phyloP scores from a whole-genome alignment of 2,888 invertebrate genomes.

The Tridacna crocea region DNA sequence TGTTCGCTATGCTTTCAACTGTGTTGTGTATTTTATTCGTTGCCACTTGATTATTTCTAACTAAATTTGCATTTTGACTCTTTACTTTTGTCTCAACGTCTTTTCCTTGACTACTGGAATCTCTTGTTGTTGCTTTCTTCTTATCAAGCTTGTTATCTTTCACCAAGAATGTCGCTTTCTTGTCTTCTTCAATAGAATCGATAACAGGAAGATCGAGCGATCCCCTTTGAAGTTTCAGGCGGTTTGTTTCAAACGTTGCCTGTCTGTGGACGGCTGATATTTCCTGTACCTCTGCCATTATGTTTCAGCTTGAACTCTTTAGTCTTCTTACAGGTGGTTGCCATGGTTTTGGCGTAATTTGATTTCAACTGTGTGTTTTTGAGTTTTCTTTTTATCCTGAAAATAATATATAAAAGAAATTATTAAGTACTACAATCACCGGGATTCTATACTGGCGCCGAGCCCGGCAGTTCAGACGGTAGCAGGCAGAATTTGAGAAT shows the following conservation, averaged over 20 bases:
- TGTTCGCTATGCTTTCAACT: neutral
- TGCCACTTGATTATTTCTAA: too few species aligned
- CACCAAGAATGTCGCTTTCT: neutral
- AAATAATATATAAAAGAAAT: neutral
- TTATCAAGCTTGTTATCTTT: neutral
- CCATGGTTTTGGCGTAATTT: constrained; percentile 1
- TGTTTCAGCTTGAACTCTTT: neutral
- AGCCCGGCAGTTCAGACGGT: neutral
- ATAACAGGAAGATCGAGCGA: constrained; percentile 52
- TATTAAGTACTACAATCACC: neutral
- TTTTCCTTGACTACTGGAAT: neutral
- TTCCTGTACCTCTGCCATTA: constrained; percentile 2
- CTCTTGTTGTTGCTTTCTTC: neutral
- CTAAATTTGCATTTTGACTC: neutral
- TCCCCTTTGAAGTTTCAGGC: constrained; percentile 40
- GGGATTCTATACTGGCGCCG: too few species aligned
- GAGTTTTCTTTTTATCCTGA: neutral
- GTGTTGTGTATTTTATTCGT: neutral
- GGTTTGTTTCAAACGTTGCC: constrained; percentile 70
- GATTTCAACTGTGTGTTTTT: neutral
- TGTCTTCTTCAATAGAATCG: neutral
- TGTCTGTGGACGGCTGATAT: constrained; percentile 45
- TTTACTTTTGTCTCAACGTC: neutral
- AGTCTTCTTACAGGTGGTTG: neutral
- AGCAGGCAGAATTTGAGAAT: neutral